Evolutionary conservation across 2,888 invertebrate species (phyloP).

Genomic region (Colletes collaris): DNA sequence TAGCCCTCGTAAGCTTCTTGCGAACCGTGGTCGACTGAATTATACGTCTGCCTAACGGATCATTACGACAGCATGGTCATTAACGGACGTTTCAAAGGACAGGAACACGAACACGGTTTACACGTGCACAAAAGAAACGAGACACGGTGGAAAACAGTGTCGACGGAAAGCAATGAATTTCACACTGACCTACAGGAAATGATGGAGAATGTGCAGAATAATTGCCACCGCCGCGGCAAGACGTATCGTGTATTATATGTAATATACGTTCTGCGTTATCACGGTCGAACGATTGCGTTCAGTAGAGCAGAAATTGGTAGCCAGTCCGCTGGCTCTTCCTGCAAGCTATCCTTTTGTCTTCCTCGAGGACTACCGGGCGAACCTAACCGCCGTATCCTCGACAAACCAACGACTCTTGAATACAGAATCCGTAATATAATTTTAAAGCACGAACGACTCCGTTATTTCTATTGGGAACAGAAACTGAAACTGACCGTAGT

Average conservation of each 20-base stretch:
- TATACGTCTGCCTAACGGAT: neutral
- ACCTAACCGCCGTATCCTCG: too few relatives aligned
- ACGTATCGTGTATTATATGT: slow-evolving; percentile 40
- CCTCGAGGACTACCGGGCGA: too few relatives aligned
- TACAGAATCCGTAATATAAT: too few relatives aligned
- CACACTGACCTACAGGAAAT: slow-evolving; percentile 62
- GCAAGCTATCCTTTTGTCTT: slow-evolving; percentile 5
- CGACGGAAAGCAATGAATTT: slow-evolving; percentile 49
- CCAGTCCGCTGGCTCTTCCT: slow-evolving; percentile 21
- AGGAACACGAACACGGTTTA: slow-evolving; percentile 8
- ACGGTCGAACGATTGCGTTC: slow-evolving; percentile 55
- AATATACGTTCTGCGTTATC: slow-evolving; percentile 50
- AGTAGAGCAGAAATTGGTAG: slow-evolving; percentile 61
- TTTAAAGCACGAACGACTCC: too few relatives aligned
- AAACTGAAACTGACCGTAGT: too few relatives aligned
- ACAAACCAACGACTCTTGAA: too few relatives aligned
- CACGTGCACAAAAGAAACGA: neutral
- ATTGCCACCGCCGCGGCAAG: slow-evolving; percentile 34
- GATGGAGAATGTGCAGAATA: slow-evolving; percentile 34
- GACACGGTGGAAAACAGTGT: slow-evolving; percentile 2
- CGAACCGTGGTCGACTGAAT: neutral
- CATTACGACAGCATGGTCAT: slow-evolving; percentile 3
- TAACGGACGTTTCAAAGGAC: slow-evolving; percentile 20
- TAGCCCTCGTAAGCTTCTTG: neutral
- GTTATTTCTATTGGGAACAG: too few relatives aligned